phyloP scores from a whole-genome alignment of 2,888 invertebrate genomes.

The Athalia rosae region DNA sequence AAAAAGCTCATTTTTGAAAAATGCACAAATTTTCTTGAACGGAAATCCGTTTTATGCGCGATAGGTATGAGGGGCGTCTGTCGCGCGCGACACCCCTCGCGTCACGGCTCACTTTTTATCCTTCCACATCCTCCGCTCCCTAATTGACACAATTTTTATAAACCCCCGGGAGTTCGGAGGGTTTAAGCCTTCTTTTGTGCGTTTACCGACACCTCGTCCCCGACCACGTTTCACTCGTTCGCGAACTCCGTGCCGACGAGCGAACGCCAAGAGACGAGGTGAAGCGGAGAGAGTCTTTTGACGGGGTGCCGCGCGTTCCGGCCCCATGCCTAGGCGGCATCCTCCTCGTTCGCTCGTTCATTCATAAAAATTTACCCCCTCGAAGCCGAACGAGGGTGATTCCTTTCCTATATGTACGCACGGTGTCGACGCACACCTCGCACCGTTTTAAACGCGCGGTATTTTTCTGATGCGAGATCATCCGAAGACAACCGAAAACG shows the following conservation, averaged over 20 bases:
- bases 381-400: slow-evolving; percentile 17
- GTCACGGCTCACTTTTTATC: slow-evolving; percentile 44
- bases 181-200: slow-evolving; percentile 63
- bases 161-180: slow-evolving; percentile 61
- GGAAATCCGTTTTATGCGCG: slow-evolving; percentile 51
- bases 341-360: slow-evolving; percentile 60
- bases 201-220: slow-evolving; percentile 58
- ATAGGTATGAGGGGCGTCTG: slow-evolving; percentile 52
- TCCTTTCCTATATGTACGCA: not conserved
- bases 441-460: slow-evolving; percentile 14
- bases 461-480: not conserved
- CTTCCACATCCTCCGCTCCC: slow-evolving; percentile 54
- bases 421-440: not conserved
- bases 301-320: slow-evolving; percentile 58
- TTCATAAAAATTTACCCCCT: slow-evolving; percentile 63
- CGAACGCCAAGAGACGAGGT: slow-evolving; percentile 48
- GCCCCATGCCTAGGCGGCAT: slow-evolving; percentile 57
- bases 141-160: slow-evolving; percentile 70
- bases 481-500: too few species aligned
- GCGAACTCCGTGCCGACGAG: slow-evolving; percentile 40
- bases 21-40: slow-evolving; percentile 53
- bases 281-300: slow-evolving; percentile 55
- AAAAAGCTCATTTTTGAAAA: not conserved
- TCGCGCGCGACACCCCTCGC: slow-evolving; percentile 48
- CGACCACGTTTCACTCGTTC: slow-evolving; percentile 3